These are phyloP conservation scores for Deilephila elpenor DNA, from an alignment of 2,888 invertebrate genomes.

Conservation along the genomic window DNA sequence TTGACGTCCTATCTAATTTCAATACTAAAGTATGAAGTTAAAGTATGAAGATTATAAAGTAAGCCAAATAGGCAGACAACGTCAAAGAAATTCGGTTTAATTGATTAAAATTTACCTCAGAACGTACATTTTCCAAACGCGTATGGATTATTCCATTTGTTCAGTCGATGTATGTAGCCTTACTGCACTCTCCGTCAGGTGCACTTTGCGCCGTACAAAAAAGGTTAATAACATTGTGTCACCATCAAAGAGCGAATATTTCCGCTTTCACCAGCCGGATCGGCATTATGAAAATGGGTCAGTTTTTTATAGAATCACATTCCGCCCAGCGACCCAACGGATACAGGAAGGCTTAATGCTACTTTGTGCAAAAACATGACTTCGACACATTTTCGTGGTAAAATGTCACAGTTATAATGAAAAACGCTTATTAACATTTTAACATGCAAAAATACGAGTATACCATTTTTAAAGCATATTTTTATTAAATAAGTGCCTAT, in stretches of 20 bases:
- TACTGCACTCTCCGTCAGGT: too few species aligned
- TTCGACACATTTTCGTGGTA: slow-evolving; percentile 20
- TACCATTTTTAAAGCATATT: not conserved
- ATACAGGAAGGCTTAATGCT: slow-evolving; percentile 7
- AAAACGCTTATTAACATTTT: slow-evolving; percentile 17
- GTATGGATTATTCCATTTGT: too few species aligned
- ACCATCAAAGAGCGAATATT: slow-evolving; percentile 6
- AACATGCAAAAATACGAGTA: not conserved
- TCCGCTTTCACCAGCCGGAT: not conserved
- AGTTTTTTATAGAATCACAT: slow-evolving; percentile 25
- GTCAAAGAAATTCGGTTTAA: too few species aligned
- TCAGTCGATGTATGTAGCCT: too few species aligned
- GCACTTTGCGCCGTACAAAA: too few species aligned
- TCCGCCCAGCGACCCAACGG: slow-evolving; percentile 1
- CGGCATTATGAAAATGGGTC: slow-evolving; percentile 16
- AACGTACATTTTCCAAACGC: too few species aligned
- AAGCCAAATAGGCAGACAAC: too few species aligned
- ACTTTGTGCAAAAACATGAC: slow-evolving; percentile 11
- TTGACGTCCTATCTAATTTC: too few species aligned
- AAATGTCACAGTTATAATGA: not conserved
- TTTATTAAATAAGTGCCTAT: too few species aligned
- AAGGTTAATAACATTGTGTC: slow-evolving; percentile 1
- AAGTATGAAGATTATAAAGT: too few species aligned
- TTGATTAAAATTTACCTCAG: too few species aligned
- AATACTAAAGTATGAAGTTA: too few species aligned